A percentile compares a stretch with the other conserved stretches of the same genome.
Evolutionary conservation across 2,797 vertebrate species (phyloP).

Genomic region (Adelosebastes latens): DNA sequence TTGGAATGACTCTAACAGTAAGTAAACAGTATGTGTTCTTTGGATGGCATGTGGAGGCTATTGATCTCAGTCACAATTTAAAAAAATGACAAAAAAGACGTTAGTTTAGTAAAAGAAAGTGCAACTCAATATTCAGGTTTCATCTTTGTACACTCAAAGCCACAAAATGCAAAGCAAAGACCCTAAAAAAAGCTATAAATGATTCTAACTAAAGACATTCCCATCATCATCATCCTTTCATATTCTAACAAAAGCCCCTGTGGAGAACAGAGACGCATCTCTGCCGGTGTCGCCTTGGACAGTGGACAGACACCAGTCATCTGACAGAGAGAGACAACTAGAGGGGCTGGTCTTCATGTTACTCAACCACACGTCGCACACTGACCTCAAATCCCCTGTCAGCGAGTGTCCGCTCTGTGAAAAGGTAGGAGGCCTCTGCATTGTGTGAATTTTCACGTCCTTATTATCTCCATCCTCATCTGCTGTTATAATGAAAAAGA

Average conservation of each 20-base stretch:
- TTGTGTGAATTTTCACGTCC: background rate
- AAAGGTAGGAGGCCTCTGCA: slow-evolving; percentile 56
- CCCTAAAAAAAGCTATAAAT: background rate
- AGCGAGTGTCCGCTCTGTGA: slow-evolving; percentile 71
- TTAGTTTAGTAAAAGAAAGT: background rate
- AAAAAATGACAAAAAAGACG: background rate
- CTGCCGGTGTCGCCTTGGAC: slow-evolving; percentile 3
- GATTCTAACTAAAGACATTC: background rate
- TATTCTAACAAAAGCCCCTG: background rate
- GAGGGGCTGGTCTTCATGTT: slow-evolving; percentile 78
- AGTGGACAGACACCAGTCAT: background rate
- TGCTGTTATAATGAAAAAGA: background rate
- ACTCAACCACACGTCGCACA: slow-evolving; percentile 72
- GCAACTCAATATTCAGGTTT: background rate
- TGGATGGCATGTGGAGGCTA: background rate
- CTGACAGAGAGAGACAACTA: slow-evolving; percentile 74
- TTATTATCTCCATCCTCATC: background rate
- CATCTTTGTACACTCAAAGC: background rate
- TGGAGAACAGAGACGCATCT: background rate
- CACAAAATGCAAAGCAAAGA: background rate
- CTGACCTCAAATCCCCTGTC: slow-evolving; percentile 61
- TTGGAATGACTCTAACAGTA: background rate
- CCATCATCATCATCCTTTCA: background rate
- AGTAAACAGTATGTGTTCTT: background rate
- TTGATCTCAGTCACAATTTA: background rate